Conservation (phyloP, 2,797 vertebrate genomes). For the Eurystomus glaucurus region DNA sequence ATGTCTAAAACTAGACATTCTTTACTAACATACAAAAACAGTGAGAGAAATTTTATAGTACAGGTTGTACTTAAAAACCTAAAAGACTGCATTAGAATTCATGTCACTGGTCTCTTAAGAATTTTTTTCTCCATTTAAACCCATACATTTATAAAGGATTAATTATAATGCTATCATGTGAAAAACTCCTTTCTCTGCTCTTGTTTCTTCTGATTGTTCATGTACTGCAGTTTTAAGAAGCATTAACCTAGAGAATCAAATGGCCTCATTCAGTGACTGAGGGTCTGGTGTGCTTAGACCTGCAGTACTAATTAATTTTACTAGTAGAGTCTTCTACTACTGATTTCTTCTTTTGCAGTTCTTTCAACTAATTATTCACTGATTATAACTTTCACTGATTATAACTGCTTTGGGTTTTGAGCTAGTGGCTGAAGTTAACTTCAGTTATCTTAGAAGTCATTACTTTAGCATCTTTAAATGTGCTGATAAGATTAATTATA, state of each 20-base stretch:
- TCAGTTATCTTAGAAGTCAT: neutral
- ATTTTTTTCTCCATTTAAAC: neutral
- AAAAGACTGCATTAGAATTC: neutral
- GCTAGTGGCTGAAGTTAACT: neutral
- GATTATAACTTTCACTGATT: neutral
- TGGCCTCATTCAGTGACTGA: rapidly evolving
- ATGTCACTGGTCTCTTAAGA: neutral
- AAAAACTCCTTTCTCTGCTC: neutral
- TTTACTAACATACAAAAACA: neutral
- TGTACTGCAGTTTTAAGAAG: neutral
- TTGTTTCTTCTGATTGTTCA: neutral
- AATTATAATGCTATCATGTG: neutral
- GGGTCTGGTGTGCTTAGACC: neutral
- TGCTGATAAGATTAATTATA: neutral
- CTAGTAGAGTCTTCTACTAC: neutral
- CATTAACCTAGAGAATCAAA: neutral
- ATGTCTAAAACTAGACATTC: neutral
- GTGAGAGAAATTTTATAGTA: neutral
- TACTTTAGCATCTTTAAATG: neutral
- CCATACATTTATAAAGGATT: neutral
- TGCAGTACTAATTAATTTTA: neutral
- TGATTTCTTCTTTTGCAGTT: neutral
- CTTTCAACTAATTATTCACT: neutral
- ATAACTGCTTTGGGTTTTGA: neutral
- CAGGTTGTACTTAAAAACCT: neutral